Conservation (phyloP, 1,140 invertebrate genomes). For the Tetramorium parvispinum region DNA sequence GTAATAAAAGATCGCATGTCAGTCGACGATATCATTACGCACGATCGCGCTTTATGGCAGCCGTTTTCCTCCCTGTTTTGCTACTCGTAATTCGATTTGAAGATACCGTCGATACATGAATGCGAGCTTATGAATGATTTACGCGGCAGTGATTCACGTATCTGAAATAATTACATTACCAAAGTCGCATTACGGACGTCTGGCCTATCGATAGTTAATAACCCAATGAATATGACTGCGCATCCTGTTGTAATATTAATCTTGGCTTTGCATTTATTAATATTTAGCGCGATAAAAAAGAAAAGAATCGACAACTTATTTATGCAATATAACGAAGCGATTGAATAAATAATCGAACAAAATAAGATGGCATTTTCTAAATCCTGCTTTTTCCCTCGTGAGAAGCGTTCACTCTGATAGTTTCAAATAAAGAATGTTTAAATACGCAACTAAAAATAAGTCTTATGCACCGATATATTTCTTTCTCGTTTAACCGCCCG, state of each 20-base stretch:
- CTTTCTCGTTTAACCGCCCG: constrained; percentile 11
- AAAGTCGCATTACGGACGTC: constrained; percentile 16
- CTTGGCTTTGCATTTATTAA: neutral
- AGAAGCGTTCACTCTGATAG: neutral
- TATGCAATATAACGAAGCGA: neutral
- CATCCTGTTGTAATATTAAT: neutral
- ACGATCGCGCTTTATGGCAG: constrained; percentile 46
- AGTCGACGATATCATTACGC: constrained; percentile 52
- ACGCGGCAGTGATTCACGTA: constrained; percentile 11
- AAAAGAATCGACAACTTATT: neutral
- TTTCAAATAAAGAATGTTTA: neutral
- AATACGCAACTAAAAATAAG: neutral
- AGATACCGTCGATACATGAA: constrained; percentile 38
- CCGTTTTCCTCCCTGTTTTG: constrained; percentile 54
- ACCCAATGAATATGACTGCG: neutral
- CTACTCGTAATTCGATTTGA: constrained; percentile 47
- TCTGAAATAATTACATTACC: constrained; percentile 46
- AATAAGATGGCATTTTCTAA: neutral
- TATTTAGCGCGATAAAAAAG: neutral
- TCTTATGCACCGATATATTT: constrained; percentile 9
- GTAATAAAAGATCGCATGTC: constrained; percentile 52
- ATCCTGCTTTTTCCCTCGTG: neutral
- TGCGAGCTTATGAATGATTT: constrained; percentile 47
- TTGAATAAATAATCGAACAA: neutral
- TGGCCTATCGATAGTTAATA: neutral